Percentiles rank a stretch among this genome's conserved stretches.
phyloP scores from a whole-genome alignment of 1,140 invertebrate genomes.

The Drosophila aff. region DNA sequence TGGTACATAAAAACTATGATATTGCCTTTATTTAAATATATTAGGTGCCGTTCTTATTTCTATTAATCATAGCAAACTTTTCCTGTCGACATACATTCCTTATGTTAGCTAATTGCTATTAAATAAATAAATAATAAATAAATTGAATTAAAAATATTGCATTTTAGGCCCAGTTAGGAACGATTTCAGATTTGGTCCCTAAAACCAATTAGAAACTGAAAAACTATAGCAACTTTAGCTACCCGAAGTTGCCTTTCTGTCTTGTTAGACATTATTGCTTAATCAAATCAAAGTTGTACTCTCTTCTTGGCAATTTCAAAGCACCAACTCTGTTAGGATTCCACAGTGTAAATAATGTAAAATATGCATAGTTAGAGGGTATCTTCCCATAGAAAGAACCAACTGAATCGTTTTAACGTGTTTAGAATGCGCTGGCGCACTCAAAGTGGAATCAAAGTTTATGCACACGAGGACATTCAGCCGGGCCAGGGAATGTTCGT shows the following conservation, averaged over 20 bases:
- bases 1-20: no score
- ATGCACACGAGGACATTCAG: constrained; percentile 52
- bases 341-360: background rate
- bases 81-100: no score
- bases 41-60: no score
- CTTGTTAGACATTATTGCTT: background rate
- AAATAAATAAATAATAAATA: no score
- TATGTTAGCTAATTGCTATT: no score
- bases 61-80: no score
- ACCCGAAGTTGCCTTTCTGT: background rate
- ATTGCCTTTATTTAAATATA: no score
- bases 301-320: background rate
- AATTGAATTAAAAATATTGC: no score
- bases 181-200: no score
- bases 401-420: constrained; percentile 1
- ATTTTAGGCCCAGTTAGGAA: background rate
- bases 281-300: background rate
- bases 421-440: constrained; percentile 64
- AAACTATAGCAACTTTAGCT: background rate
- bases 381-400: background rate
- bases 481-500: constrained; percentile 12
- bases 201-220: background rate
- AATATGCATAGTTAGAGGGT: background rate
- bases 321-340: background rate
- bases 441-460: constrained; percentile 78